Base-by-base conservation (phyloP, 2,888 invertebrate genomes). In the Ypsolopha scabrella region DNA sequence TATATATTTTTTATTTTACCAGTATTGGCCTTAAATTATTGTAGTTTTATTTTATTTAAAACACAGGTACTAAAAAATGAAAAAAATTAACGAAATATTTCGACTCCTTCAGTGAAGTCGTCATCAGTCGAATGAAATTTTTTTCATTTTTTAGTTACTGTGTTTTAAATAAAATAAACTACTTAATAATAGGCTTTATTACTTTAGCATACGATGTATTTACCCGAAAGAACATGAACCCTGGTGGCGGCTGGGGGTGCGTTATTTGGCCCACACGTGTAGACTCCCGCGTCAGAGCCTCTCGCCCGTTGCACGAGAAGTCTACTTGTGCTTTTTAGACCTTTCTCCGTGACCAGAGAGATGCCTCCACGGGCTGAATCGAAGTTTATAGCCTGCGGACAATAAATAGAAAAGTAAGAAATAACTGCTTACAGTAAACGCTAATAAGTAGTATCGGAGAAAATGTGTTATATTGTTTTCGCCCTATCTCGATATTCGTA, bases 281-380 rank as follows among this genome's bases (percentile, higher is more conserved):
- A 95, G 9, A 92, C 82, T n/a, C 95, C 95, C 0, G 94, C 94
- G 70, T 95, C 95, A 43, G 90, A 83, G 10, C 92, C 91, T 53
- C 90, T 90, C 36, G 95, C 95, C 66, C 94, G 91, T 73, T 94
- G 94, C 54, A 95, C 93, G 57, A 95, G 87, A 47, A 95, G 89
- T 8, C 94, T 90, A 68, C 95, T 95, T 54, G 93, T 94, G 61
- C 95, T 95, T 64, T 92, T 89, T 55, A 91, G 85, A 48, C 94
- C 94, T 71, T 94, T 95, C 73, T 95, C 95, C 41, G 95, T 95
- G 60, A 95, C 93, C 65, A 95, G 86, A 63, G 94, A 94, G 78
- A 95, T 93, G 51, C 95, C 95, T 52, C 95, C 95, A 52, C 95
- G 89, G n/a, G 94, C 94, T 55, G 95, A 95, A 80, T 95, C 95